Conservation (phyloP, 2,797 vertebrate genomes). For the Fringilla coelebs region DNA sequence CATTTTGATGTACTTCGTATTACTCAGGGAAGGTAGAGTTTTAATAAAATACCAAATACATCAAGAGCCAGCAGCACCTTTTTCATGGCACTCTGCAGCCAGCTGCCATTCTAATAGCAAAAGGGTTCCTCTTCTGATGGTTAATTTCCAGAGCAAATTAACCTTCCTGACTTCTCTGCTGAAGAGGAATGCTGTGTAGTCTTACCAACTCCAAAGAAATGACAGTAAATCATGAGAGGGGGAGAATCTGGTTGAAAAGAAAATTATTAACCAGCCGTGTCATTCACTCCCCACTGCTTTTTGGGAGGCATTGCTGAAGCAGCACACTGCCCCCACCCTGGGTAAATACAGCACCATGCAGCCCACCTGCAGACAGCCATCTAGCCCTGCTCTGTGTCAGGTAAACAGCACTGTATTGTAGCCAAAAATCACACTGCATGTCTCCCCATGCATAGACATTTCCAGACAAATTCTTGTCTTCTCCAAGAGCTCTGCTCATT, state of each 20-base stretch:
- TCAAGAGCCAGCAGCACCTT: background rate
- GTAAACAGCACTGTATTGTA: background rate
- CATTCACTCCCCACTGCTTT: background rate
- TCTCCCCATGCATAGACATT: accelerated
- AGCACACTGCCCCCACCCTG: accelerated
- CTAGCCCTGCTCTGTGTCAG: background rate
- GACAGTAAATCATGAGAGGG: background rate
- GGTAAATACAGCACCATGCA: background rate
- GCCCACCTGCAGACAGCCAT: background rate
- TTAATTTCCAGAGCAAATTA: background rate
- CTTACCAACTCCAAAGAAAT: background rate
- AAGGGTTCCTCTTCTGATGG: background rate
- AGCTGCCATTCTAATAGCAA: background rate
- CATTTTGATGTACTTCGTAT: background rate
- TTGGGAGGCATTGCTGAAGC: background rate
- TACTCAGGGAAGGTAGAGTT: background rate
- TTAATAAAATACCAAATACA: background rate
- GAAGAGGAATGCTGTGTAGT: background rate
- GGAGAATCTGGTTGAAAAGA: background rate
- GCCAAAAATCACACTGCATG: background rate
- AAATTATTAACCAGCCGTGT: background rate
- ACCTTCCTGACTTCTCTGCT: background rate
- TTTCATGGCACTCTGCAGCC: background rate
- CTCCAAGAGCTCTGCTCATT: background rate
- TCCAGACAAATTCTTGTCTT: background rate